phyloP scores from a whole-genome alignment of 2,888 invertebrate species.

The Meta bourneti region DNA sequence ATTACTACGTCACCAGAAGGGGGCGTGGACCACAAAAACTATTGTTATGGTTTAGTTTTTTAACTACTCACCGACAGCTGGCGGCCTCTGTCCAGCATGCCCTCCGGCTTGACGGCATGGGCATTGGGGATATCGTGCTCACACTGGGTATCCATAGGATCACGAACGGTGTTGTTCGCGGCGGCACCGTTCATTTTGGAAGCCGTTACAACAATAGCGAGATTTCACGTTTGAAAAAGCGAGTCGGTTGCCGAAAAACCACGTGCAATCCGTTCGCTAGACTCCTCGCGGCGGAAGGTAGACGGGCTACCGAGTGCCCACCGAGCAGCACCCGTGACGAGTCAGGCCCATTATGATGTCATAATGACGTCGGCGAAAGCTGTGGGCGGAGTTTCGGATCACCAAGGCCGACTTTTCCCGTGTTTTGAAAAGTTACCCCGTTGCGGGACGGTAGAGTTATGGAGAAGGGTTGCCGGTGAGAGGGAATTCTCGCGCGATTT shows the following conservation, averaged over 20 bases:
- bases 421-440: slow-evolving; percentile 54
- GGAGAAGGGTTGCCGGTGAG: not conserved
- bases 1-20: not conserved
- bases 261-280: slow-evolving; percentile 34
- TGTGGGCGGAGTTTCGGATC: slow-evolving; percentile 57
- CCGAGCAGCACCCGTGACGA: slow-evolving; percentile 57
- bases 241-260: slow-evolving; percentile 31
- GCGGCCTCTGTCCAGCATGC: slow-evolving; percentile 40
- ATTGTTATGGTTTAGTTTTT: not conserved
- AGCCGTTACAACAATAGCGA: not conserved
- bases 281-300: slow-evolving; percentile 8
- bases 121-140: not conserved
- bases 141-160: slow-evolving; percentile 26
- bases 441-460: slow-evolving; percentile 18
- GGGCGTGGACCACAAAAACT: not conserved
- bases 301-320: slow-evolving; percentile 15
- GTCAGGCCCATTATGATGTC: slow-evolving; percentile 59
- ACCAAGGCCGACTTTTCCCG: slow-evolving; percentile 55
- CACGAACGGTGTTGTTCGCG: slow-evolving; percentile 29
- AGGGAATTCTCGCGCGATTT: not conserved
- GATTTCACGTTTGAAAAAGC: too few relatives aligned
- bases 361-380: slow-evolving; percentile 45
- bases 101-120: slow-evolving; percentile 29
- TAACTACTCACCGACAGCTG: slow-evolving; percentile 49
- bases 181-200: slow-evolving; percentile 14